A percentile compares a stretch with the other conserved stretches of the same genome.
phyloP scores from a whole-genome alignment of 37 sponge, comb jelly and placozoan genomes.

The Oopsacas minuta region DNA sequence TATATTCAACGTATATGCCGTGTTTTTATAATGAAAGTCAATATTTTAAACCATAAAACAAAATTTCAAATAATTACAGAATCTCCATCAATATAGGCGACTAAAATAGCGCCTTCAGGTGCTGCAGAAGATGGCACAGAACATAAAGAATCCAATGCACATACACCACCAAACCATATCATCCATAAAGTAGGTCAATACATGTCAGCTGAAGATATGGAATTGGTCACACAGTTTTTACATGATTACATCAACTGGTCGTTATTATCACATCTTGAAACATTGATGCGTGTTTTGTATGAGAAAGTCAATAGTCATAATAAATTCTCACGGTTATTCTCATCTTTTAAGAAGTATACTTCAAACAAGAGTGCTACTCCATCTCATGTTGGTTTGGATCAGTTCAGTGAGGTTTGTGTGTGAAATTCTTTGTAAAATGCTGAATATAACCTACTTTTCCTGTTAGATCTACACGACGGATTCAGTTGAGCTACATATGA shows the following conservation, averaged over 20 bases:
- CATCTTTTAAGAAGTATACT: background rate
- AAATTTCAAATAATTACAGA: too few relatives aligned
- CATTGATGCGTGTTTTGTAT: background rate
- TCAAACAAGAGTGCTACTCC: background rate
- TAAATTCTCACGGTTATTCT: background rate
- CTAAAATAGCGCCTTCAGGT: background rate
- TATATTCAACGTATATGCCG: too few relatives aligned
- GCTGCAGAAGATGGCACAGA: background rate
- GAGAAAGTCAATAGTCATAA: slow-evolving; percentile 12
- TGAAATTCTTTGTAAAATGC: background rate
- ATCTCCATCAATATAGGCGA: background rate
- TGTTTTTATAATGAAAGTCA: too few relatives aligned
- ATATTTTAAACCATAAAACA: too few relatives aligned
- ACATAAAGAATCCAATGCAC: background rate
- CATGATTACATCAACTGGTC: background rate
- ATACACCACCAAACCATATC: background rate
- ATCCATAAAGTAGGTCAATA: background rate
- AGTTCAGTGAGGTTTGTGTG: background rate
- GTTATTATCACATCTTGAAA: background rate
- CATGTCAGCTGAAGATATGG: background rate
- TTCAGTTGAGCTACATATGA: slow-evolving; percentile 62
- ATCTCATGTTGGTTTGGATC: background rate
- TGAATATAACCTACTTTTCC: background rate
- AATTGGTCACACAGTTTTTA: background rate
- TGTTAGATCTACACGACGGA: slow-evolving; percentile 43